Conservation (phyloP, 2,888 invertebrate genomes). For the Polietes domitor region DNA sequence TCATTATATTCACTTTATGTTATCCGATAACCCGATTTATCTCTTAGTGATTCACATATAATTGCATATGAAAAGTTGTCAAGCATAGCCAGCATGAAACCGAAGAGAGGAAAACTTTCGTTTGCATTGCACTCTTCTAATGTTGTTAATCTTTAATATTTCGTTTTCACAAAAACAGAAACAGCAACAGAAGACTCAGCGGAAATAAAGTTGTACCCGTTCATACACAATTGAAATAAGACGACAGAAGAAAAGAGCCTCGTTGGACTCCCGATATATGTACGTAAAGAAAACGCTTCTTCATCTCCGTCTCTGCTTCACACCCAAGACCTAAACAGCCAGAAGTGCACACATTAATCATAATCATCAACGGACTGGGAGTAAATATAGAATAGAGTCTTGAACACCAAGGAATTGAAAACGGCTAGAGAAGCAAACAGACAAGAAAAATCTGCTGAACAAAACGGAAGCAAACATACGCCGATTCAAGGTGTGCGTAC, state of each 20-base stretch:
- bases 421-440: slow-evolving; percentile 29
- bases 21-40: too few species aligned
- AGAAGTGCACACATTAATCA: slow-evolving; percentile 67
- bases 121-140: slow-evolving; percentile 22
- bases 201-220: slow-evolving; percentile 44
- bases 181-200: too few species aligned
- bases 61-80: not conserved
- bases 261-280: slow-evolving; percentile 20
- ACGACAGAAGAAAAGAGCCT: slow-evolving; percentile 21
- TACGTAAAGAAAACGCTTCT: not conserved
- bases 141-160: slow-evolving; percentile 39
- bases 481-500: slow-evolving; percentile 15
- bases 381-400: slow-evolving; percentile 52
- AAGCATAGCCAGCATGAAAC: not conserved
- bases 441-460: slow-evolving; percentile 24
- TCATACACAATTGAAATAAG: slow-evolving; percentile 26
- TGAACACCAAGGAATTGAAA: slow-evolving; percentile 52
- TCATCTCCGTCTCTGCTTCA: slow-evolving; percentile 33
- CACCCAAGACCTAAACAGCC: slow-evolving; percentile 10
- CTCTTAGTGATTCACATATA: not conserved
- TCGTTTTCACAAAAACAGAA: slow-evolving; percentile 35
- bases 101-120: not conserved
- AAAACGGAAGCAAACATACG: slow-evolving; percentile 32
- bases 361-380: slow-evolving; percentile 60
- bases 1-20: too few species aligned